Evolutionary conservation across 2,888 invertebrate species (phyloP), one percentile per base, ranked within the genome.

Genomic region (Andrena dorsata): DNA sequence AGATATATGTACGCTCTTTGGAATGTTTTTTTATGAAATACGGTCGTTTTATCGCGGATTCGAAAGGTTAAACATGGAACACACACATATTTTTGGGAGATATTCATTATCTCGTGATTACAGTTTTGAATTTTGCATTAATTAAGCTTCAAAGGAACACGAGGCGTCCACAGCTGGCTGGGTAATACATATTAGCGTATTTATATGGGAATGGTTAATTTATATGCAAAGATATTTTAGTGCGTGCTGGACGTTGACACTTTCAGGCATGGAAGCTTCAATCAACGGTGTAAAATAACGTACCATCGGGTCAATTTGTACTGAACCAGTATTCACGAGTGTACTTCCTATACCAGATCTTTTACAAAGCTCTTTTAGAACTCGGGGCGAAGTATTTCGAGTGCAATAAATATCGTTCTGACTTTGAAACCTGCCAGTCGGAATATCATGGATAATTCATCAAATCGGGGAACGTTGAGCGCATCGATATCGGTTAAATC

Each of bases 401-500:
- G 26, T 10, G 53, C 4, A 10, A 23, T 56, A 23, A 56, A 23
- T 26, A 26, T 26, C 10, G 4, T 56, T 56, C 23, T 23, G 10
- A 23, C 23, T 23, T 10, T 20, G 56, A 23, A 23, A 23, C 30
- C 13, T 16, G 64, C 0, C 28, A 51, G 20, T 2, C 0, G 28
- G 23, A 61, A 61, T 68, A 53, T 47, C 30, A 41, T 77, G 8
- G 26, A 35, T 61, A 72, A 76, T 51, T 35, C 23, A 61, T 76
- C 35, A 30, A 28, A 23, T 35, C 41, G n/a, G n/a, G 68, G 28
- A 41, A 30, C 16, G 26, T 20, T 2, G 28, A 51, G 35, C 8
- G 35, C n/a, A 64, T 69, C 41, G 56, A 64, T 58, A 79, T 65
- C 26, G 20, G 26, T 79, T 70, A 79, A 80, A 80, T 79, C 80